Conservation (phyloP, 2,888 invertebrate species). For the Yponomeuta plumbellus region DNA sequence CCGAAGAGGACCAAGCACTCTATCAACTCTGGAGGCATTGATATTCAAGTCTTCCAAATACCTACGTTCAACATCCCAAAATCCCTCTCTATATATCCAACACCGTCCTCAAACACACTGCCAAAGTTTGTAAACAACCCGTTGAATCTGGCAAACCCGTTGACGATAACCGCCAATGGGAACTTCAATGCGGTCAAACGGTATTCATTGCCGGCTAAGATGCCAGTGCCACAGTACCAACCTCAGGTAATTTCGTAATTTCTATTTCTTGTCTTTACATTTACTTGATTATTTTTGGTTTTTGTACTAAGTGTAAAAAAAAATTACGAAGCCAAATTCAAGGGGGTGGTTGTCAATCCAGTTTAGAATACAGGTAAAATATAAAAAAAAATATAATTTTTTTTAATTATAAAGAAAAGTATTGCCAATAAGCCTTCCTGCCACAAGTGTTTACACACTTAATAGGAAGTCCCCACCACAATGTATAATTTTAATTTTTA, state of each 20-base stretch:
- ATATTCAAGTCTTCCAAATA: constrained; percentile 65
- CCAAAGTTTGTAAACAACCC: constrained; percentile 69
- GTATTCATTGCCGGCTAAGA: constrained; percentile 55
- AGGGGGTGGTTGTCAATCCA: no score
- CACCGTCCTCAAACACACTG: constrained; percentile 35
- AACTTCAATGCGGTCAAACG: constrained; percentile 22
- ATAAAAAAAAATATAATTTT: no score
- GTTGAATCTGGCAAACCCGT: constrained; percentile 57
- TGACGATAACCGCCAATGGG: constrained; percentile 43
- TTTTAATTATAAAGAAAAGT: no score
- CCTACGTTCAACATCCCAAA: constrained; percentile 58
- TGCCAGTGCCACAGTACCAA: constrained; percentile 36
- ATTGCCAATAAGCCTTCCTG: no score
- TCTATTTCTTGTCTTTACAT: no score
- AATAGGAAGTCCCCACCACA: no score
- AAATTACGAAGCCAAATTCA: no score
- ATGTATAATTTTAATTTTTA: no score
- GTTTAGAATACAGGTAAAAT: no score
- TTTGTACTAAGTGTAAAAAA: no score
- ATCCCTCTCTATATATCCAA: constrained; percentile 52
- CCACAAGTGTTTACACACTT: no score
- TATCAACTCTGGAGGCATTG: constrained; percentile 45
- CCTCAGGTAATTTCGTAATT: not conserved
- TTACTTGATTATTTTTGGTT: no score
- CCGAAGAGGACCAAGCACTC: constrained; percentile 50